Conservation (phyloP, 2,113 vertebrate genomes). For the human (Homo sapiens) region GRCh38 chr4:77595001-77595500, state of each 20-base stretch:
- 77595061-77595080: not conserved
- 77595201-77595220: not conserved
- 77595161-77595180: not conserved
- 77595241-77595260: not conserved
- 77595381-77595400: not conserved
- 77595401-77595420: not conserved
- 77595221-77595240: not conserved
- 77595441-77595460: not conserved
- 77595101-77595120: no score
- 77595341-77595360: not conserved
- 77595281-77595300: not conserved
- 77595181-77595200: not conserved
- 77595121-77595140: not conserved
- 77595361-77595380: not conserved
- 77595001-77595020: not conserved
- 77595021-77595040: not conserved
- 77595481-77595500: not conserved
- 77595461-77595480: not conserved
- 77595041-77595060: not conserved
- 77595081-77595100: no score
- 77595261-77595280: not conserved
- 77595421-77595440: not conserved
- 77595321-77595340: not conserved
- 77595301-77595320: conserved; percentile 19
- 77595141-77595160: not conserved